Percentiles rank a stretch among this genome's conserved stretches.
Conservation (phyloP, 1,140 invertebrate genomes). For the Galleria mellonella region DNA sequence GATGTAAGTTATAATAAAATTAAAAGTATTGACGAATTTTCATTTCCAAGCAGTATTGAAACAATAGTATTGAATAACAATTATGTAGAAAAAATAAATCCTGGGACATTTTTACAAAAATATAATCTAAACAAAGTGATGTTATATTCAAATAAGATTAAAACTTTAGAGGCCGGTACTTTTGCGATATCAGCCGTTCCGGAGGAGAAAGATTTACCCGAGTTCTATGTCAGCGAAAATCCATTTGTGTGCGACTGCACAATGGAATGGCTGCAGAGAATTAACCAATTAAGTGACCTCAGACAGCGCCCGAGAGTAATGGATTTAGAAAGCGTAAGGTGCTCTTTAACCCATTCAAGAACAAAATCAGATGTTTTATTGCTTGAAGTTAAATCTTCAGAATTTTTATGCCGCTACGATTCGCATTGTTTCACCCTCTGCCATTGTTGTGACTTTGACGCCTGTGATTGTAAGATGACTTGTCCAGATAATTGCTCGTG, state of each 20-base stretch:
- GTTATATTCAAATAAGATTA: slow-evolving; percentile 84
- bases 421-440: slow-evolving; percentile 91
- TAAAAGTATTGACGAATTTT: slow-evolving; percentile 79
- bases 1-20: slow-evolving; percentile 86
- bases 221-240: slow-evolving; percentile 88
- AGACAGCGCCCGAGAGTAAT: slow-evolving; percentile 88
- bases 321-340: slow-evolving; percentile 89
- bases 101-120: slow-evolving; percentile 85
- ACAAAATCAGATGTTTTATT: slow-evolving; percentile 80
- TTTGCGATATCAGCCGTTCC: slow-evolving; percentile 80
- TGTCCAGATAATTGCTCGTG: slow-evolving; percentile 91
- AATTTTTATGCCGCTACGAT: slow-evolving; percentile 91
- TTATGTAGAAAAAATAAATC: slow-evolving; percentile 80
- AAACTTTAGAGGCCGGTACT: slow-evolving; percentile 82
- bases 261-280: slow-evolving; percentile 89
- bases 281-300: slow-evolving; percentile 82
- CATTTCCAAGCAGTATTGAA: slow-evolving; percentile 84
- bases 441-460: slow-evolving; percentile 93
- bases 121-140: slow-evolving; percentile 84
- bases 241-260: slow-evolving; percentile 88
- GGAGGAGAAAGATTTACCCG: slow-evolving; percentile 79
- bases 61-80: slow-evolving; percentile 86
- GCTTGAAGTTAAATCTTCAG: slow-evolving; percentile 84
- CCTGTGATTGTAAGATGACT: slow-evolving; percentile 94
- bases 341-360: slow-evolving; percentile 86